A percentile compares a stretch with the other conserved stretches of the same genome.
These are phyloP conservation scores for Dasyornis broadbenti DNA, from an alignment of 2,113 vertebrate species.

Conservation along the genomic window DNA sequence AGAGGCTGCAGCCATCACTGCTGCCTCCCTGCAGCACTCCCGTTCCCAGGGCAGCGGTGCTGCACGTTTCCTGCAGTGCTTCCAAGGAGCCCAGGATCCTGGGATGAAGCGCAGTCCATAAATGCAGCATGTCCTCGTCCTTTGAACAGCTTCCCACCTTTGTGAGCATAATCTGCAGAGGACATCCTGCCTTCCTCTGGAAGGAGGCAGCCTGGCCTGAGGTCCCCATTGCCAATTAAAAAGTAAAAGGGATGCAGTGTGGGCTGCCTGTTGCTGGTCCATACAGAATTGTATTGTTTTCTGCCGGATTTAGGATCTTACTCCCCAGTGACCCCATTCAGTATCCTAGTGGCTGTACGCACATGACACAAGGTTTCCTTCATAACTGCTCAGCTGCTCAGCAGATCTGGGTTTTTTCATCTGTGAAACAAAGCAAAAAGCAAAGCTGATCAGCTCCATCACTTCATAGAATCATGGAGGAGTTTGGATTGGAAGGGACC, in stretches of 20 bases:
- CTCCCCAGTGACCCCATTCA: rapidly evolving
- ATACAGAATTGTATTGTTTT: neutral
- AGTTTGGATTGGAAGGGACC: neutral
- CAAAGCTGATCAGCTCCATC: neutral
- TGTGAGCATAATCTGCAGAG: neutral
- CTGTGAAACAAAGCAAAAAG: neutral
- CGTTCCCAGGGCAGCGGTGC: neutral
- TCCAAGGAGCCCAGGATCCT: neutral
- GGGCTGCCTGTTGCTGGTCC: neutral
- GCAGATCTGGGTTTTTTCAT: neutral
- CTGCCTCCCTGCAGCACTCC: neutral
- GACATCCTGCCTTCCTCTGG: neutral
- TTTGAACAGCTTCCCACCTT: neutral
- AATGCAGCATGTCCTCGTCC: neutral
- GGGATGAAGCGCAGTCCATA: rapidly evolving
- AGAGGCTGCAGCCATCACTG: neutral
- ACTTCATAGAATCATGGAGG: neutral
- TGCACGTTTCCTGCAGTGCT: neutral
- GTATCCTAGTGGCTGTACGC: neutral
- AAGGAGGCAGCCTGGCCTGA: neutral
- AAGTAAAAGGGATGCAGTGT: neutral
- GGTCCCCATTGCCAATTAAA: neutral
- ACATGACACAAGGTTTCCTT: neutral
- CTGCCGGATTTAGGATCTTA: neutral
- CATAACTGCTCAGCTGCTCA: neutral